Evolutionary conservation across 1,140 invertebrate species (phyloP), one percentile per base, ranked within the genome.

Genomic region (Papilio helenus): DNA sequence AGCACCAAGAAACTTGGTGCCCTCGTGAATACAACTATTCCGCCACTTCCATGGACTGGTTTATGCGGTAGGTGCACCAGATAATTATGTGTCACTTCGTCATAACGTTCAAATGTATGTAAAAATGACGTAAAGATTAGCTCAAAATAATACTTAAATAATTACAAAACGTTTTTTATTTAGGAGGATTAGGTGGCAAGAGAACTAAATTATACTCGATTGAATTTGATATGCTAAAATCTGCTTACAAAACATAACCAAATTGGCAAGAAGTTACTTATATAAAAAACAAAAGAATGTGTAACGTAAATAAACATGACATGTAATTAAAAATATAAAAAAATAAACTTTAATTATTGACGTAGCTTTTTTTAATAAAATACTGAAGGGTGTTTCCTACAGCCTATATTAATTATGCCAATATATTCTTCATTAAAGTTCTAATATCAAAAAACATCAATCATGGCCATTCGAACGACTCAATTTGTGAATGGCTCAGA

Each of bases 1-100:
- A 92, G 86, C 90, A 86, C 85, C 80, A 79, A 85, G 91, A 88
- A 84, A 87, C 87, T 85, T 86, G 85, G 89, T 88, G 85, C 84
- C 85, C 81, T 87, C 83, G 84, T 84, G 84, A 82, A 87, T 89
- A 91, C 89, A 90, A 86, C 90, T 92, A 92, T 90, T 91, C 90
- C 83, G 84, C 87, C 89, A 91, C 88, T 90, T 83, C 79, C 78
- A 80, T 79, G 89, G 90, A 90, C 71, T 81, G 85, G 78, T 81
- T 91, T 87, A 91, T 90, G 87, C 87, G 39, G 51, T 76, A 88
- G 76, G 74, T 79, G 79, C 74, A 39, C 71, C 55, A 68, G 72
- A 79, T 49, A 29, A 74, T 74, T 82, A 77, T 77, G 74, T 42
- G 51, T 42, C 39, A 42, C 39, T 42, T 42, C n/a, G n/a, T n/a